phyloP scores from a whole-genome alignment of 1,140 invertebrate genomes.

The Colletes gigas region DNA sequence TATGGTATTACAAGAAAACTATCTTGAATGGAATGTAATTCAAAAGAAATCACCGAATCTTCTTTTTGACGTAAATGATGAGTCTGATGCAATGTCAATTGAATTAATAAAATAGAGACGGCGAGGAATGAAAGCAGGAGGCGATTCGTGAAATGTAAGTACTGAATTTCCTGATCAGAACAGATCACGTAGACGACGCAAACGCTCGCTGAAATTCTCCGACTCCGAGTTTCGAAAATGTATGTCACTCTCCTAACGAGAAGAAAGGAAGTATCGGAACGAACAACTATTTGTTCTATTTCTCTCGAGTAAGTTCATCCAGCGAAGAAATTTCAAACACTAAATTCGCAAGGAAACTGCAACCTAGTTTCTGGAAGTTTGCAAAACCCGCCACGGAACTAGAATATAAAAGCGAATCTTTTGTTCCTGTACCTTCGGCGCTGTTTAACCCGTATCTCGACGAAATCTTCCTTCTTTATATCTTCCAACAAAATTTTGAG shows the following conservation, averaged over 20 bases:
- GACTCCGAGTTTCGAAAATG: not conserved
- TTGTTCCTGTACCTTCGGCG: not conserved
- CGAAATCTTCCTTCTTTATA: not conserved
- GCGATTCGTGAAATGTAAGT: not conserved
- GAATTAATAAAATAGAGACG: no score
- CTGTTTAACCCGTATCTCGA: not conserved
- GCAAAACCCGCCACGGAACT: not conserved
- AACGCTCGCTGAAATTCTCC: not conserved
- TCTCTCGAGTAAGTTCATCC: not conserved
- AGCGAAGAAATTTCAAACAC: not conserved
- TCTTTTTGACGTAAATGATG: not conserved
- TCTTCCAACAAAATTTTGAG: not conserved
- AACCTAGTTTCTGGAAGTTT: constrained; percentile 16
- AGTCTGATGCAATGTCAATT: not conserved
- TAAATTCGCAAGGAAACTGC: constrained; percentile 5
- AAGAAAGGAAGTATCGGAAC: not conserved
- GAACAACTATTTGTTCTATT: not conserved
- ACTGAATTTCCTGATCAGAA: not conserved
- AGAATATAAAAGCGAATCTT: not conserved
- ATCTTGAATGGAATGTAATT: no score
- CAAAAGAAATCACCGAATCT: no score
- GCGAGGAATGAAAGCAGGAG: no score
- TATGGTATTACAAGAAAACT: no score
- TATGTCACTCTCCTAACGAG: not conserved
- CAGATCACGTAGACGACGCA: fast-evolving